Evolutionary conservation across 92 coral and sea anemone genomes (phyloP).

Genomic region (Pocillopora meandrina): DNA sequence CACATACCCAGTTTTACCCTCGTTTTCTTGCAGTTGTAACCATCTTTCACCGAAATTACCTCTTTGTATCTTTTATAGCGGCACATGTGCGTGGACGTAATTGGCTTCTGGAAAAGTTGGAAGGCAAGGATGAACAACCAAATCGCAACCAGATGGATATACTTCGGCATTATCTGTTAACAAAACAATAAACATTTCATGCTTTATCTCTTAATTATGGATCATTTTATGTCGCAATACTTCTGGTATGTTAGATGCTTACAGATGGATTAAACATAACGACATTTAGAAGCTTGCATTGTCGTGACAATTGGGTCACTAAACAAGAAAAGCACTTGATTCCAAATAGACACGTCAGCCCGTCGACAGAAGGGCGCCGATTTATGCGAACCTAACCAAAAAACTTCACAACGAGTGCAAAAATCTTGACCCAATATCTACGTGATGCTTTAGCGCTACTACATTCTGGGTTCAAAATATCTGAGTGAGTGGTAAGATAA

Average conservation of each 20-base stretch:
- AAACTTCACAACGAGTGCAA: not conserved
- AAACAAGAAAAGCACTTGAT: constrained; percentile 20
- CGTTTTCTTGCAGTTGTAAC: constrained; percentile 50
- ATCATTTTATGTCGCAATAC: constrained; percentile 16
- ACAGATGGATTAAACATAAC: not conserved
- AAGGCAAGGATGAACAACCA: constrained; percentile 30
- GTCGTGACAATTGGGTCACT: constrained; percentile 23
- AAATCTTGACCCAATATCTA: not conserved
- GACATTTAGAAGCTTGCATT: constrained; percentile 7
- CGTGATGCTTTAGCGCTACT: not conserved
- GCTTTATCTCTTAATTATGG: constrained; percentile 11
- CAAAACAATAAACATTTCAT: constrained; percentile 36
- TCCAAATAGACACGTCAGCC: constrained; percentile 21
- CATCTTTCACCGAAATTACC: constrained; percentile 35
- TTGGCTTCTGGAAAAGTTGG: constrained; percentile 22
- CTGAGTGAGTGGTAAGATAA: not conserved
- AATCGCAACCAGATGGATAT: constrained; percentile 15
- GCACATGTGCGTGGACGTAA: constrained; percentile 24
- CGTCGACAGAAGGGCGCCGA: constrained; percentile 29
- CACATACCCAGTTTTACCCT: constrained; percentile 50
- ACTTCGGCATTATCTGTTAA: constrained; percentile 40
- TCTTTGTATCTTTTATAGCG: constrained; percentile 45
- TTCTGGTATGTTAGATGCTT: not conserved
- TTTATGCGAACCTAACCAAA: constrained; percentile 7
- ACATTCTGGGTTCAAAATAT: not conserved